Evolutionary conservation across 2,113 vertebrate genomes (phyloP).

Genomic region (Atherinomorus stipes): DNA sequence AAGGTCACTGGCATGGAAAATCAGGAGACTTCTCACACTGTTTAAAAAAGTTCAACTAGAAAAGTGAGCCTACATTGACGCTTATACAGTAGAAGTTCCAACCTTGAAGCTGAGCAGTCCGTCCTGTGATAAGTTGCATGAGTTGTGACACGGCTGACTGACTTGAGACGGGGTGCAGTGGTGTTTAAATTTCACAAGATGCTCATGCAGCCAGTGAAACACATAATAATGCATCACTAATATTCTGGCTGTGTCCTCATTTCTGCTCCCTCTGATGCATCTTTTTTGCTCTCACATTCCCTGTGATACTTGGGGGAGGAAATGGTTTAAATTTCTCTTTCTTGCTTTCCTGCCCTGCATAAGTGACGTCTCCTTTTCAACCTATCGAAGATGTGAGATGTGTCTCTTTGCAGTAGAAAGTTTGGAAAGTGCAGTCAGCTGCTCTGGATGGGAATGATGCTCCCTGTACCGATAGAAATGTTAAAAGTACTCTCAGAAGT

Average conservation of each 20-base stretch:
- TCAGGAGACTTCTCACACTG: conserved; percentile 39
- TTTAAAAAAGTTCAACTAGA: conserved; percentile 51
- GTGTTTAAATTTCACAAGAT: too few relatives aligned
- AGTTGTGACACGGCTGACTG: too few relatives aligned
- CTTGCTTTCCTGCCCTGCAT: neutral
- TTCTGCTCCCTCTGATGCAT: too few relatives aligned
- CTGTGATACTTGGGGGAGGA: too few relatives aligned
- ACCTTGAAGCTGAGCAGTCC: neutral
- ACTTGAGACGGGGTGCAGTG: too few relatives aligned
- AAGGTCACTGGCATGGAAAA: conserved; percentile 40
- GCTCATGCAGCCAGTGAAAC: too few relatives aligned
- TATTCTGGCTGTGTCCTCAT: too few relatives aligned
- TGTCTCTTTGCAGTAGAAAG: neutral
- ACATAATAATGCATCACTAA: too few relatives aligned
- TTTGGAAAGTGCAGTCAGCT: neutral
- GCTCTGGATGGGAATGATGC: neutral
- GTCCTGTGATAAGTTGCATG: neutral
- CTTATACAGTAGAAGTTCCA: conserved; percentile 13
- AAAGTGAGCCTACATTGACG: conserved; percentile 39
- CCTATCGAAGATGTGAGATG: too few relatives aligned
- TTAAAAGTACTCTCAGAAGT: too few relatives aligned
- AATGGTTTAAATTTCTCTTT: neutral
- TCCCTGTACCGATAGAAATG: too few relatives aligned
- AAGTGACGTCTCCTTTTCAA: neutral
- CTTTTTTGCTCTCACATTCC: too few relatives aligned